Evolutionary conservation across 2,888 invertebrate genomes (phyloP), one percentile per base, ranked within the genome.

Genomic region (Mimachlamys varia): DNA sequence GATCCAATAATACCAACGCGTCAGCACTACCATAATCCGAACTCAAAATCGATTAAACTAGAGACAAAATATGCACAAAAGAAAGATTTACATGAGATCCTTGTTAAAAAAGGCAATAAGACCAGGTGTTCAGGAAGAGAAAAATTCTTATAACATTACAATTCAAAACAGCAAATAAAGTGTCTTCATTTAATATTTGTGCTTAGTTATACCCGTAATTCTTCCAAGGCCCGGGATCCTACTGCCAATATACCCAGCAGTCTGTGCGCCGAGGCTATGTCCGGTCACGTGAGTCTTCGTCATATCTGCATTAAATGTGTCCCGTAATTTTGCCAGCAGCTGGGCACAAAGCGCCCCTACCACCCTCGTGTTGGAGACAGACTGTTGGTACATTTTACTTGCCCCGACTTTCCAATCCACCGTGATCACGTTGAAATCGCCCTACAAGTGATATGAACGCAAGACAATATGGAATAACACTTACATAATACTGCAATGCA

Each of bases 221-320:
- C 96, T 93, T 19, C 96, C 96, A 17, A 97, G 92, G 0, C 93
- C 93, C 4, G 93, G 92, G 7, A 95, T 90, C 38, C 94, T 97
- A 95, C 98, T 98, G 4, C 98, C 98, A 0, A 98, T 98, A 96
- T 98, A 98, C 22, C 98, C 98, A 0, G 98, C 98, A 0, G 98
- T 98, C 95, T 99, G 99, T 0, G 98, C 98, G 0, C 99, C 98
- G 91, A 99, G 97, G 92, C 98, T 98, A 97, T 99, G 98, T 0
- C 98, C 98, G 92, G 98, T 98, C 92, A 95, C 88, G 89, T 95
- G 95, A 4, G 94, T 91, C 17, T 91, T 89, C 37, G 90, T 87
- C 44, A 93, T 90, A 88, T 93, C 91, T 37, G 93, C 90, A 38
- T 91, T 92, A 50, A 92, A 93, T 87, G 91, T 92, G n/a, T 92